Evolutionary conservation across 2,797 vertebrate species (phyloP).

Genomic region (Cyclopterus lumpus): DNA sequence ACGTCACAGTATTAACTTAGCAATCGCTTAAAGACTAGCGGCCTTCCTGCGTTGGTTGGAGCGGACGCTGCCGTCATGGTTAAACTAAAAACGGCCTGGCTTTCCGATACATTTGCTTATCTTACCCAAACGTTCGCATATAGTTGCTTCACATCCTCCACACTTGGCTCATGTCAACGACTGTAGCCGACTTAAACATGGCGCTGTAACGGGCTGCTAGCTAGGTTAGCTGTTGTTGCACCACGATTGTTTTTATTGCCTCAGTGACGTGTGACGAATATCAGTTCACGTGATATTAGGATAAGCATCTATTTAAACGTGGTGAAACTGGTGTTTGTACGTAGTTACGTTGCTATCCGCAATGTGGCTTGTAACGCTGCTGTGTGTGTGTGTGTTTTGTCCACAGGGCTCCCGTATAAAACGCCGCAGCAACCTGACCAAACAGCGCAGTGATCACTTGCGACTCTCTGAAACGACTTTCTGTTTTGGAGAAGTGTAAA

Average conservation of each 20-base stretch:
- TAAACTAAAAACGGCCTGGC: not conserved
- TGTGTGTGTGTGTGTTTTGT: constrained; percentile 38
- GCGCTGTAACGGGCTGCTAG: constrained; percentile 11
- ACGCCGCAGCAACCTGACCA: constrained; percentile 74
- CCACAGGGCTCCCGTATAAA: constrained; percentile 84
- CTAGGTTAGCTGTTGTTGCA: constrained; percentile 3
- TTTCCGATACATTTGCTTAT: not conserved
- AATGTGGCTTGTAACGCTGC: constrained; percentile 19
- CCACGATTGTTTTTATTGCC: not conserved
- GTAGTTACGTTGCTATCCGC: too few relatives aligned
- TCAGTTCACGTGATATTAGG: not conserved
- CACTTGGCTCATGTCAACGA: too few relatives aligned
- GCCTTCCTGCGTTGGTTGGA: not conserved
- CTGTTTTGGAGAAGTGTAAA: constrained; percentile 74
- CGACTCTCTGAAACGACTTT: constrained; percentile 67
- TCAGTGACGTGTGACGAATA: not conserved
- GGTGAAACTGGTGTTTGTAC: too few relatives aligned
- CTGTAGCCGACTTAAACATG: not conserved
- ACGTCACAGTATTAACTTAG: not conserved
- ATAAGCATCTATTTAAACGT: not conserved
- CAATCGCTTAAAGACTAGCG: not conserved
- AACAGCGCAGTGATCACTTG: constrained; percentile 74
- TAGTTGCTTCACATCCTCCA: not conserved
- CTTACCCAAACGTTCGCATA: too few relatives aligned
- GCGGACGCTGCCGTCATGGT: not conserved